Evolutionary conservation across 2,888 invertebrate species (phyloP), one percentile per base, ranked within the genome.

Genomic region (Cecidostiba fungosa): DNA sequence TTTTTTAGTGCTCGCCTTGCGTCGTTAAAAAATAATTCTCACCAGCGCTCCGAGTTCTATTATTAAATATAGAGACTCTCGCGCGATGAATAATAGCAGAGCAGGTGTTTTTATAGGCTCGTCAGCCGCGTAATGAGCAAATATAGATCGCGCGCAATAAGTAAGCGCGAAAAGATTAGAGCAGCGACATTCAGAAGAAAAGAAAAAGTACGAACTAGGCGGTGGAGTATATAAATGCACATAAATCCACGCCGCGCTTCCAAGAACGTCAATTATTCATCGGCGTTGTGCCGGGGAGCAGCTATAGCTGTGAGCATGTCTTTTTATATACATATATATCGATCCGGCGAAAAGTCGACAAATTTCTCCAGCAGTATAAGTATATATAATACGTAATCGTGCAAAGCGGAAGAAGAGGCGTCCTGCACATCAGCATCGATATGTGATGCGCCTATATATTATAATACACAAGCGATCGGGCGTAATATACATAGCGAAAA

Each of bases 401-500:
- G 6, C 54, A 26, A 19, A 62, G 62, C 62, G 62, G 62, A 62
- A 62, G 66, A 43, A 73, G 72, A 3, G 23, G 10, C 74, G 26
- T 47, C 47, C 16, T 0, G 50, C 70, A 43, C 43, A 12, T 47
- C 1, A 14, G 16, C 36, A 72, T 36, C 14, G 23, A 14, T 39
- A 72, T 72, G 36, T 4, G 26, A 26, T 74, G 54, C 54, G 54
- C 54, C 54, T n/a, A n/a, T 26, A 43, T 12, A 62, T 59, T 12
- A 62, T 59, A 32, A 36, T 77, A 77, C 19, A 59, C 23, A 54
- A 29, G 23, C 62, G 14, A 32, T 36, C 16, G 29, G 14, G 50
- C 76, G 54, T 50, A 76, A 50, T 14, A 23, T 43, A 47, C 16
- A 29, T 12, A 50, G 43, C 88, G 89, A 92, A 91, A 90, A 26